These are phyloP conservation scores for Diacarnus erythraeanus DNA, from an alignment of 37 sponge, comb jelly and placozoan genomes.

Conservation along the genomic window DNA sequence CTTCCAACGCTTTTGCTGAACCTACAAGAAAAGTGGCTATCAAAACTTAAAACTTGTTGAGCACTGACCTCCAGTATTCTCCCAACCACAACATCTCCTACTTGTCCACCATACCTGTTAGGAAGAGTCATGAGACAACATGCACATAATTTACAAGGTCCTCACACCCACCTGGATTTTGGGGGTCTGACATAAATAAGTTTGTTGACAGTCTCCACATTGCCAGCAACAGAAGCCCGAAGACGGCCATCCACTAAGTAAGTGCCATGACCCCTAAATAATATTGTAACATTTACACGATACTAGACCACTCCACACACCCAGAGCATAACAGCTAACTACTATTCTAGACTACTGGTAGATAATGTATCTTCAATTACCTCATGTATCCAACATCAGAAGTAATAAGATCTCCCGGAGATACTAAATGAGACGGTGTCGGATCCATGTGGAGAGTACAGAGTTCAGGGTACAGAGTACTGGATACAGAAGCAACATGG, in stretches of 20 bases:
- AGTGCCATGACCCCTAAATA: slow-evolving; percentile 92
- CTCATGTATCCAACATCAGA: slow-evolving; percentile 88
- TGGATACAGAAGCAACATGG: too few species aligned
- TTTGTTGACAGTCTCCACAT: slow-evolving; percentile 85
- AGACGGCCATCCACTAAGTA: slow-evolving; percentile 71
- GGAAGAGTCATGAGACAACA: neutral
- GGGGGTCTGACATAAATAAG: slow-evolving; percentile 85
- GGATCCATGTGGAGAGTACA: too few species aligned
- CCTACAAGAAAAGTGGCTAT: slow-evolving; percentile 31
- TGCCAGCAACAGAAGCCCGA: slow-evolving; percentile 84
- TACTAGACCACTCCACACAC: too few species aligned
- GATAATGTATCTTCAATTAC: slow-evolving; percentile 13
- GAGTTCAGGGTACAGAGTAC: too few species aligned
- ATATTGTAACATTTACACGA: too few species aligned
- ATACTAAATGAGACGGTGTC: slow-evolving; percentile 73
- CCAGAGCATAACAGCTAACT: neutral
- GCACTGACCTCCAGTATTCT: slow-evolving; percentile 78
- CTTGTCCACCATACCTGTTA: slow-evolving; percentile 90
- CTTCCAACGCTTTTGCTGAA: slow-evolving; percentile 97
- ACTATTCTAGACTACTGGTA: neutral
- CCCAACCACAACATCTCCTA: slow-evolving; percentile 97
- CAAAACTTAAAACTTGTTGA: neutral
- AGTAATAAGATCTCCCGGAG: slow-evolving; percentile 95
- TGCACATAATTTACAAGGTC: neutral
- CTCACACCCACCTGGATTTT: slow-evolving; percentile 60